Base-by-base conservation (phyloP, 2,113 vertebrate species). In the Cinclus cinclus region DNA sequence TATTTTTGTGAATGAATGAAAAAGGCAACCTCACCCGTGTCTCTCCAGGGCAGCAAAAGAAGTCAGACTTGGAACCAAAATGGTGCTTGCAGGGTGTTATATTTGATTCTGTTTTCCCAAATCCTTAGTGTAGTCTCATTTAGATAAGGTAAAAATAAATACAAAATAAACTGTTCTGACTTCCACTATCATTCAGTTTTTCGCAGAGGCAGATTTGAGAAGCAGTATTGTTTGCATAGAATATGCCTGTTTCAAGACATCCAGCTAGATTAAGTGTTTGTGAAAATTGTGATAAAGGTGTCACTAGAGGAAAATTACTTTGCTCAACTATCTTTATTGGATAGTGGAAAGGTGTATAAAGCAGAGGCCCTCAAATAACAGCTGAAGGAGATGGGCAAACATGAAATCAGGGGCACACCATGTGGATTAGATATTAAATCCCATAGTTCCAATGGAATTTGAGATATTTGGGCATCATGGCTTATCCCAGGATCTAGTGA, bases 201-300 rank as follows among this genome's bases (percentile, higher is more conserved):
- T 96, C 96, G 71, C 75, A 97, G 89, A 97, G 96, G 93, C 65
- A 78, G 49, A 41, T 93, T 47, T 94, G 94, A 81, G 80, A 85
- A 85, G 83, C 55, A 47, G 60, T 71, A 74, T 35, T 89, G 76
- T 92, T 93, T 87, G 75, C 55, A 92, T 91, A 49, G 50, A 62
- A 60, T 92, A 82, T 84, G 62, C 65, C 49, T 96, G 28, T 91
- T 79, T 88, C 42, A 7, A 90, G 76, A 86, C 90, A 79, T 65
- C 33, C 80, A 93, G 69, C 89, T 97, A 95, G 82, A 94, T 83
- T 37, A 88, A 79, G 86, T 60, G 62, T 17, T 88, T 81, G 27
- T 83, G 70, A 89, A 84, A 75, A 93, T 37, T 58, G 33, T 65
- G 69, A 83, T 63, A 65, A 76, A 75, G 58, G n/a, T 80, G 30